These are phyloP conservation scores for Octopus sinensis DNA, from an alignment of 1,140 invertebrate genomes.

Conservation along the genomic window DNA sequence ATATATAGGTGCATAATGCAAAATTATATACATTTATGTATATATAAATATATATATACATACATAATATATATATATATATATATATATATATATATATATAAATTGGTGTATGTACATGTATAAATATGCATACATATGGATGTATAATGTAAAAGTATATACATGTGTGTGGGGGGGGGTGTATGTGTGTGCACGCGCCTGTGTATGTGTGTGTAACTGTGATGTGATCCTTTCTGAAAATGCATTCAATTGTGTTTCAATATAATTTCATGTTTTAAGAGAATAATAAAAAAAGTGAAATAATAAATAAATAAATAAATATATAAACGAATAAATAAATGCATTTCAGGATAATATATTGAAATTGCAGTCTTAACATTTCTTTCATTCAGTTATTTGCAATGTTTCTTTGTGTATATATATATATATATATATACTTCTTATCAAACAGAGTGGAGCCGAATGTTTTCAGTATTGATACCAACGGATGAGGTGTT, in stretches of 20 bases:
- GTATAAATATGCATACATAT: slow-evolving; percentile 12
- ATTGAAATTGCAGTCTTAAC: too few species aligned
- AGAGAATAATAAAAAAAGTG: background rate
- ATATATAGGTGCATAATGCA: slow-evolving; percentile 4
- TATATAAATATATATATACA: slow-evolving; percentile 16
- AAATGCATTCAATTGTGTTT: background rate
- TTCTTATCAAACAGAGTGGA: too few species aligned
- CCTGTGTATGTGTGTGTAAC: background rate
- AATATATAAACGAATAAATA: too few species aligned
- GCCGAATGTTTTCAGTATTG: too few species aligned
- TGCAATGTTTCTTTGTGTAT: too few species aligned
- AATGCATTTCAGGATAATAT: too few species aligned
- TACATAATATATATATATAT: too few species aligned
- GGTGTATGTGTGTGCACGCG: background rate
- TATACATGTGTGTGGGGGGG: background rate
- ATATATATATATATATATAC: too few species aligned
- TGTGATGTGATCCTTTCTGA: too few species aligned
- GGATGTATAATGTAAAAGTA: background rate
- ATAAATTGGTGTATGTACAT: slow-evolving; percentile 7
- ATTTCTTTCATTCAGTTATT: too few species aligned
- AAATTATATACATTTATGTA: slow-evolving; percentile 20
- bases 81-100: slow-evolving; percentile 17
- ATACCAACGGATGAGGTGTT: too few species aligned
- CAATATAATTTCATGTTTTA: background rate
- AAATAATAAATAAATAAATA: slow-evolving; percentile 13